Base-by-base conservation (phyloP, 64 coral and sea anemone genomes). In the Orbicella faveolata region DNA sequence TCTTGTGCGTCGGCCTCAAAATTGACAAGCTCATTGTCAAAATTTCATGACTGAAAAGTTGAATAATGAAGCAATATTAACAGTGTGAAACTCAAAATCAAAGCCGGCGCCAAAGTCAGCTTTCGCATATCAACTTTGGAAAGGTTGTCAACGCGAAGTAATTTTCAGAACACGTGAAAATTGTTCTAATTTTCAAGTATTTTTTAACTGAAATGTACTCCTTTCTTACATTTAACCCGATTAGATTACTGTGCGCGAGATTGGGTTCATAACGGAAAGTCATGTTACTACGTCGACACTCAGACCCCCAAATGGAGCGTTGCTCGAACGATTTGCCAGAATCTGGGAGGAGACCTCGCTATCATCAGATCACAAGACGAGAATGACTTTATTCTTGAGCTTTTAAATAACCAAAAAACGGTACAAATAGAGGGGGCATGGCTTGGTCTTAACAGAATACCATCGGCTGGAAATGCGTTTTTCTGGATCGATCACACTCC, bases 401-500 rank as follows among this genome's bases (percentile, higher is more conserved):
- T 51, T 19, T 36, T 48, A 44, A 39, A 3, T 17, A 77, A 48
- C 4, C 75, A 77, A 21, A 6, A 0, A 77, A 77, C 0, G 17
- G 75, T 33, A 14, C 18, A 33, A 37, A 3, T 6, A 5, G 15
- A 11, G 35, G 36, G 75, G 3, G 19, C 19, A 5, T 77, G 75
- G 75, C 36, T 77, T 1, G 75, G 75, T 16, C 36, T 44, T 48
- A 18, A 20, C 0, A 26, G 75, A 18, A 77, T 23, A 19, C 0
- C 14, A 12, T 21, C 62, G 18, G 39, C 35, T 19, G 75, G 21
- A 17, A 74, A 33, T 34, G 21, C 16, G 36, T 77, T 77, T 7
- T 41, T 52, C 37, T 77, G 75, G 75, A 48, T 77, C 34, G 75
- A 77, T 77, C 37, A 48, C 18, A 77, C 75, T 44, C 36, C 75